Conservation (phyloP, 2,113 vertebrate genomes). For the Indri indri region DNA sequence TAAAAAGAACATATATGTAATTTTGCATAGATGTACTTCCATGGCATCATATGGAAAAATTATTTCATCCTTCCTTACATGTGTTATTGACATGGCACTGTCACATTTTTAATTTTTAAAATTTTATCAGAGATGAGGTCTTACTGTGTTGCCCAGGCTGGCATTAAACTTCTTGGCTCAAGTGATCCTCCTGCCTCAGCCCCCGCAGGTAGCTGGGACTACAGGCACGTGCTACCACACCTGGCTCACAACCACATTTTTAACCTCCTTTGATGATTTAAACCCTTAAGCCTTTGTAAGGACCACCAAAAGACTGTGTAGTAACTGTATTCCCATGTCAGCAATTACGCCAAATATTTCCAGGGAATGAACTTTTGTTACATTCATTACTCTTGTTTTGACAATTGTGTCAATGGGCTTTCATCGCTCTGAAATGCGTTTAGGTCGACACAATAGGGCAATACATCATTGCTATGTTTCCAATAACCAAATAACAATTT, state of each 20-base stretch:
- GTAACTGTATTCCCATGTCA: neutral
- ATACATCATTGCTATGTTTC: slow-evolving; percentile 59
- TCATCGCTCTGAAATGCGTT: slow-evolving; percentile 37
- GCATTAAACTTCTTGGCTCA: neutral
- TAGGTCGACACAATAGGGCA: neutral
- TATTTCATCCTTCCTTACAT: neutral
- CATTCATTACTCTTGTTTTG: slow-evolving; percentile 52
- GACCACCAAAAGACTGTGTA: neutral
- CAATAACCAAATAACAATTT: slow-evolving; percentile 53
- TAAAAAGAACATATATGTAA: neutral
- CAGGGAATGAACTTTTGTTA: slow-evolving; percentile 19
- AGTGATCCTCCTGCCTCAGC: neutral
- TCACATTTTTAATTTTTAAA: neutral
- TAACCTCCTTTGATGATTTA: neutral
- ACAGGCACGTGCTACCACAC: neutral
- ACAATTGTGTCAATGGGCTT: slow-evolving; percentile 41
- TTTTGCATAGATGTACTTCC: neutral
- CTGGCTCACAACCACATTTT: neutral
- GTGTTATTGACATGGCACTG: neutral
- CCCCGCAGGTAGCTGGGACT: neutral
- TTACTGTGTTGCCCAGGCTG: neutral
- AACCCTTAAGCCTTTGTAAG: neutral
- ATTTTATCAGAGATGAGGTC: too few species aligned
- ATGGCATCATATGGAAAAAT: neutral
- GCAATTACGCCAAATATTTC: slow-evolving; percentile 51